Evolutionary conservation across 2,888 invertebrate genomes (phyloP).

Genomic region (Chrysolina oricalcia): DNA sequence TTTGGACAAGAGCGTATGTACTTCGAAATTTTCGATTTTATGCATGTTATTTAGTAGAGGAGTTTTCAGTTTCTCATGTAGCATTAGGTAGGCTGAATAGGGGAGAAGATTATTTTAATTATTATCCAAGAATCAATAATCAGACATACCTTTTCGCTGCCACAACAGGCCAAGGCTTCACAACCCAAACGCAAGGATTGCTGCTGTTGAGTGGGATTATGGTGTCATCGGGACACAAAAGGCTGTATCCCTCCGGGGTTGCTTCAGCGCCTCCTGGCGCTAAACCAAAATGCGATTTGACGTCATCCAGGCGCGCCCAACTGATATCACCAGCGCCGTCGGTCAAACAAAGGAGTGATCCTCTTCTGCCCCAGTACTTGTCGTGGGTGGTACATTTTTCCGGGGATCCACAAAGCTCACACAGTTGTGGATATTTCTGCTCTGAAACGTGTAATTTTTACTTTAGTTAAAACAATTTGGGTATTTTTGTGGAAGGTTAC

Average conservation of each 20-base stretch:
- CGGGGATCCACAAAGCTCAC: constrained; percentile 80
- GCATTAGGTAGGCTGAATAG: too few species aligned
- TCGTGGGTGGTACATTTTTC: constrained; percentile 79
- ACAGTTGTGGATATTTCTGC: constrained; percentile 80
- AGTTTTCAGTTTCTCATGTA: too few species aligned
- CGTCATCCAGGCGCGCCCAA: constrained; percentile 85
- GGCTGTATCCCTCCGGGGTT: constrained; percentile 76
- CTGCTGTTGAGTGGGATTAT: constrained; percentile 75
- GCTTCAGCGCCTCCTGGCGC: constrained; percentile 68
- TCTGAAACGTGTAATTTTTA: constrained; percentile 70
- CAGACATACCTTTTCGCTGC: constrained; percentile 77
- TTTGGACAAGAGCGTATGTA: too few species aligned
- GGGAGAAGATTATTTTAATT: too few species aligned
- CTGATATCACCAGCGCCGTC: constrained; percentile 87
- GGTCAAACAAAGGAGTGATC: constrained; percentile 86
- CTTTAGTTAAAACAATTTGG: too few species aligned
- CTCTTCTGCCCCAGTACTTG: constrained; percentile 88
- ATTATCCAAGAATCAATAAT: background rate
- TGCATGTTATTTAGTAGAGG: too few species aligned
- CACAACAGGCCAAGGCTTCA: constrained; percentile 85
- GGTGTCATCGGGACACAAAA: constrained; percentile 85
- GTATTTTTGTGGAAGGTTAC: too few species aligned
- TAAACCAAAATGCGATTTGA: constrained; percentile 79
- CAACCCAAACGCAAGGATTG: constrained; percentile 85
- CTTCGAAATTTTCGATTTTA: too few species aligned